Conservation (phyloP, 2,113 vertebrate species). For the Uropsilus gracilis region DNA sequence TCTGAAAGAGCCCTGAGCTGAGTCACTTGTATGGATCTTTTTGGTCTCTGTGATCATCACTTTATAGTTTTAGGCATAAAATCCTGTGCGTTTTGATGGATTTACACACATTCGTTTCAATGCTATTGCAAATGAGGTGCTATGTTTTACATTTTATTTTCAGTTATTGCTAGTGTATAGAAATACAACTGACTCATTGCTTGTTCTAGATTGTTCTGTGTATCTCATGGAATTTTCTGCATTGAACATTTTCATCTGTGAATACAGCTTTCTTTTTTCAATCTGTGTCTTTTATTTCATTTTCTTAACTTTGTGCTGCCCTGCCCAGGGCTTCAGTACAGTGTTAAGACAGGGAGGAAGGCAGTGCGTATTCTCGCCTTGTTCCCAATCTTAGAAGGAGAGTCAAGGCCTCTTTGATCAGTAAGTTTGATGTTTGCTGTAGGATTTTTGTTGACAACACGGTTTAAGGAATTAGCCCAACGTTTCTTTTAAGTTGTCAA, state of each 20-base stretch:
- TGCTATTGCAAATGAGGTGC: neutral
- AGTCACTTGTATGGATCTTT: neutral
- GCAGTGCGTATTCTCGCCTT: neutral
- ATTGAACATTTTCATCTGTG: neutral
- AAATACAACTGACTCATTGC: neutral
- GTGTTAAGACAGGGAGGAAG: neutral
- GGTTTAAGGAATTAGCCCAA: neutral
- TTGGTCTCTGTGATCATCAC: neutral
- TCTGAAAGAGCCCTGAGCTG: neutral
- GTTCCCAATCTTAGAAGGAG: neutral
- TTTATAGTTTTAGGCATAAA: neutral
- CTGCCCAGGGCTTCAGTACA: neutral
- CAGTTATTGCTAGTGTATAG: neutral
- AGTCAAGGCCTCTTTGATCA: neutral
- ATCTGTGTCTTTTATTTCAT: neutral
- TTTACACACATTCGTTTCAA: neutral
- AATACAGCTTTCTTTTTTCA: neutral
- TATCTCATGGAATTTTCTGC: neutral
- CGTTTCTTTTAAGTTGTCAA: neutral
- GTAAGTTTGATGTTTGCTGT: neutral
- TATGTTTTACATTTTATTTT: neutral
- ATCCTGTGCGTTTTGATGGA: neutral
- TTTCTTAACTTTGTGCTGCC: neutral
- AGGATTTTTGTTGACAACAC: too few relatives aligned
- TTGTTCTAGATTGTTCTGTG: neutral